A percentile compares a stretch with the other conserved stretches of the same genome.
phyloP scores from a whole-genome alignment of 1,140 invertebrate species.

The Leptinotarsa texana region DNA sequence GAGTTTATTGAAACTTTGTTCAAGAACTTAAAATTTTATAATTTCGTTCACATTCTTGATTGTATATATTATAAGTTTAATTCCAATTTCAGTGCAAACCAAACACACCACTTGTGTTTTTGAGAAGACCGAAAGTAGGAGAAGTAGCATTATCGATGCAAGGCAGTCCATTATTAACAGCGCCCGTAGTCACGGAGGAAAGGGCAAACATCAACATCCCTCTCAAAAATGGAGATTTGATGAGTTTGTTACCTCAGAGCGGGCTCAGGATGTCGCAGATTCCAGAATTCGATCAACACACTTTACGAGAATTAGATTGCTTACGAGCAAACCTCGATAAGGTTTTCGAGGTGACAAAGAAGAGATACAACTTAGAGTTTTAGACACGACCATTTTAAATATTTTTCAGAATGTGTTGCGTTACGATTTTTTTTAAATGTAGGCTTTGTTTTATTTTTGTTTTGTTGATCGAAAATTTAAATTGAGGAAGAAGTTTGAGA shows the following conservation, averaged over 20 bases:
- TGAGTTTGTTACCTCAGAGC: conserved; percentile 63
- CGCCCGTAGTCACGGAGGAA: conserved; percentile 51
- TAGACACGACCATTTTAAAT: neutral
- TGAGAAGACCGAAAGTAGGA: conserved; percentile 65
- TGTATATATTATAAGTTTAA: no score
- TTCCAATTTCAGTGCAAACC: conserved; percentile 58
- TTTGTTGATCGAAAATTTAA: no score
- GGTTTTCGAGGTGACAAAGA: conserved; percentile 46
- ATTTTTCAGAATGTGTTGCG: no score
- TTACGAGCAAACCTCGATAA: conserved; percentile 62
- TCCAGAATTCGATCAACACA: conserved; percentile 59
- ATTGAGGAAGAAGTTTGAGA: no score
- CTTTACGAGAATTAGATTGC: conserved; percentile 59
- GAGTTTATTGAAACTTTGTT: neutral
- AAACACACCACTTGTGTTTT: conserved; percentile 63
- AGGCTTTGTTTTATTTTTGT: no score
- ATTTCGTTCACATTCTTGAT: neutral
- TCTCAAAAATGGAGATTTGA: conserved; percentile 62
- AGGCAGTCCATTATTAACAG: conserved; percentile 65
- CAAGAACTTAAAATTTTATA: neutral
- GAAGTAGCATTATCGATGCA: conserved; percentile 70
- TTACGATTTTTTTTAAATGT: no score
- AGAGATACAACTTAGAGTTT: neutral
- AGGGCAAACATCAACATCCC: conserved; percentile 68
- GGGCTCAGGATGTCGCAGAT: conserved; percentile 61